Percentiles rank a stretch among this genome's conserved stretches.
Conservation (phyloP, 2,888 invertebrate genomes). For the Pachliopta kotzebuea region DNA sequence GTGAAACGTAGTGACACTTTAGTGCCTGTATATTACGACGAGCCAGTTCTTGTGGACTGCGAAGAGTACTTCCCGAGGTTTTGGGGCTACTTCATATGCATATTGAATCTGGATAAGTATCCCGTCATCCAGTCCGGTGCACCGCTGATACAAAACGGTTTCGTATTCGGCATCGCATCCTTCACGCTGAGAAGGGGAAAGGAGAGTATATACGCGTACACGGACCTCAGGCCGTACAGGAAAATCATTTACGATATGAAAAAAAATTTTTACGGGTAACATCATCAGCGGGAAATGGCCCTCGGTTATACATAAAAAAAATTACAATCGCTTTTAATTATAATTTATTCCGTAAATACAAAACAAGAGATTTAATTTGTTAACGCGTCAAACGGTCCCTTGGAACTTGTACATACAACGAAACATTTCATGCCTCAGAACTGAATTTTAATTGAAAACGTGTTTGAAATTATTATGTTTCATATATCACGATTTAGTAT, state of each 20-base stretch:
- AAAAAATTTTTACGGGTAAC: not conserved
- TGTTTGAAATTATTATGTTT: no score
- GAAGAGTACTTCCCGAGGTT: constrained; percentile 17
- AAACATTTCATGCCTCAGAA: no score
- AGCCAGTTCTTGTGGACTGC: constrained; percentile 22
- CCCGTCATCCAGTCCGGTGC: constrained; percentile 18
- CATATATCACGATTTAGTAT: no score
- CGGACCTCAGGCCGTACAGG: constrained; percentile 26
- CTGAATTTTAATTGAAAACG: no score
- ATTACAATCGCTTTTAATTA: no score
- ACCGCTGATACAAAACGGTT: constrained; percentile 18
- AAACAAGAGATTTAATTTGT: no score
- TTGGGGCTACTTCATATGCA: constrained; percentile 26
- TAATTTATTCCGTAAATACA: no score
- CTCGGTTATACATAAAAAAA: no score
- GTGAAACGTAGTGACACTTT: not conserved
- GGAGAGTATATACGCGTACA: constrained; percentile 21
- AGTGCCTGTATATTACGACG: constrained; percentile 16
- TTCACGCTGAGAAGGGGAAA: constrained; percentile 21
- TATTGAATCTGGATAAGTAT: constrained; percentile 22
- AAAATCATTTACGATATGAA: constrained; percentile 12
- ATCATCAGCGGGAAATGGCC: not conserved
- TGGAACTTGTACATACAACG: no score
- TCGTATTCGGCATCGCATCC: constrained; percentile 18
- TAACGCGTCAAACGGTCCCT: no score